Evolutionary conservation across 2,113 vertebrate species (phyloP), one percentile per base, ranked within the genome.

Genomic region (Brienomyrus longianalis): DNA sequence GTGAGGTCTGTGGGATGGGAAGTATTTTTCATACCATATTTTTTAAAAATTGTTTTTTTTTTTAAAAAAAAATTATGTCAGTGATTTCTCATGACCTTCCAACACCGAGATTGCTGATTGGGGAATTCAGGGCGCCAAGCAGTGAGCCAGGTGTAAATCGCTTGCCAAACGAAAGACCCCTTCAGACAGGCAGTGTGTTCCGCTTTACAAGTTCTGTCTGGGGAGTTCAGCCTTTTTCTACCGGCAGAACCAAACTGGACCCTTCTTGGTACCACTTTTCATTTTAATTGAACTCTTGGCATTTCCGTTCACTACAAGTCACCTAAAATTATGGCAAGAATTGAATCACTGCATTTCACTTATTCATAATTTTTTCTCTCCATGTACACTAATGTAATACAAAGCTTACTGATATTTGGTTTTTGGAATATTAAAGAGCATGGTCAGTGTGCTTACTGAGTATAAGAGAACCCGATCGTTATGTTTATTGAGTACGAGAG

Each of bases 31-130:
- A 31, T 31, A 31, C 31, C 6, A 27, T 66, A 51, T 47, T 52
- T 31, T 31, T 89, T 23, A 23, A 23, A 89, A 88, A 74, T 91
- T 90, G 52, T 85, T 43, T 50, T 91, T 90, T 48, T 85, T 43
- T 50, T 77, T 31, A 89, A 90, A 54, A 90, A 84, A 51, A 70
- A 89, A 90, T 89, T 23, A 88, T 92, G 39, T n/a, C 39, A 88
- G 31, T 66, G 56, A 51, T n/a, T 23, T 66, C 35, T 45, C 54
- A 31, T 88, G 87, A 66, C 54, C 87, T 5, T 66, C 54, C 59
- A 27, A 27, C 39, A 52, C 87, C 21, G 19, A 35, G 87, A 45
- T 45, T 80, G 74, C 74, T 80, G 74, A 80, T 80, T 80, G 27
- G 51, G 51, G 51, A 56, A 35, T 54, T 54, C 48, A 54, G 39